A percentile compares a stretch with the other conserved stretches of the same genome.
Evolutionary conservation across 2,888 invertebrate species (phyloP).

Genomic region (Epinotia ramella): DNA sequence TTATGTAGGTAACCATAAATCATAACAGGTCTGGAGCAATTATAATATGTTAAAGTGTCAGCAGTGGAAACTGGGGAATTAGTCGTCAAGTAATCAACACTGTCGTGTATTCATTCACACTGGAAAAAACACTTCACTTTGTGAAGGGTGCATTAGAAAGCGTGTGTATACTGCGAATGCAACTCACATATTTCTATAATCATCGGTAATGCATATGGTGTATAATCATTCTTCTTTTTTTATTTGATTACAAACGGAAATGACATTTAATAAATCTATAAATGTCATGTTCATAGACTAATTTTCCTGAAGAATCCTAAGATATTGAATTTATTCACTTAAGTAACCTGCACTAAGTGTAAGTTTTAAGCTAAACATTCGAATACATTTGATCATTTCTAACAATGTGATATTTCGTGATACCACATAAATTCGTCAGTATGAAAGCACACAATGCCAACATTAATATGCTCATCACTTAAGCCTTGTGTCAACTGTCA

Average conservation of each 20-base stretch:
- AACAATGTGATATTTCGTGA: neutral
- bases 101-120: neutral
- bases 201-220: constrained; percentile 49
- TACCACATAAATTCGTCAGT: neutral
- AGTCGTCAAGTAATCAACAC: neutral
- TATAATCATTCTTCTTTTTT: constrained; percentile 13
- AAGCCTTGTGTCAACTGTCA: constrained; percentile 33
- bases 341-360: too few relatives aligned
- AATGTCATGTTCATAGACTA: too few relatives aligned
- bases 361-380: too few relatives aligned
- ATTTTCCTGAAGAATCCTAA: too few relatives aligned
- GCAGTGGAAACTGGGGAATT: neutral
- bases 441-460: constrained; percentile 1
- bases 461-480: constrained; percentile 24
- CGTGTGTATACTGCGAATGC: constrained; percentile 7
- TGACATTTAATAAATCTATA: too few relatives aligned
- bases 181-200: constrained; percentile 46
- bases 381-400: neutral
- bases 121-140: too few relatives aligned
- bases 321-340: too few relatives aligned
- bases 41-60: too few relatives aligned
- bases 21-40: too few relatives aligned
- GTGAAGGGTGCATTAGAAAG: constrained; percentile 27
- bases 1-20: neutral
- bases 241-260: neutral